phyloP scores from a whole-genome alignment of 2,888 invertebrate species.

The Pammene aurita region DNA sequence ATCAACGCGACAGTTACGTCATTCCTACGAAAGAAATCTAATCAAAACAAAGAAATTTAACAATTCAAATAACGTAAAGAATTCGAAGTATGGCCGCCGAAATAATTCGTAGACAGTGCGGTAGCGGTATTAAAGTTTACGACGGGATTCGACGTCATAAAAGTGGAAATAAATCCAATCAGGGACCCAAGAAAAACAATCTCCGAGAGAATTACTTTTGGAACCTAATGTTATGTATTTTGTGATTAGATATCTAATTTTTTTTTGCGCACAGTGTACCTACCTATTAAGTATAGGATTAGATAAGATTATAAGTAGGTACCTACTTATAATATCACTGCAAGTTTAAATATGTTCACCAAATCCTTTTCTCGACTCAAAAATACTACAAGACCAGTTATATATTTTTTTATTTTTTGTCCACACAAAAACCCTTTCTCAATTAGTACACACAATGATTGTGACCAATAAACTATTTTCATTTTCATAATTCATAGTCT shows the following conservation, averaged over 20 bases:
- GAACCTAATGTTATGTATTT: conserved; percentile 39
- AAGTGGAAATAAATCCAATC: conserved; percentile 80
- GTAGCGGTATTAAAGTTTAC: conserved; percentile 80
- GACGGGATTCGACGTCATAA: conserved; percentile 78
- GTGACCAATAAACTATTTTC: no score
- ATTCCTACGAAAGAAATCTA: background rate
- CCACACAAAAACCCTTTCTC: no score
- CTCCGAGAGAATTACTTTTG: conserved; percentile 66
- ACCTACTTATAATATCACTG: no score
- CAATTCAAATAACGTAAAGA: conserved; percentile 44
- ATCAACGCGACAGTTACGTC: background rate
- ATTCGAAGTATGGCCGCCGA: conserved; percentile 48
- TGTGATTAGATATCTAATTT: conserved; percentile 13
- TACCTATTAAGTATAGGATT: no score
- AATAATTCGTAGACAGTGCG: conserved; percentile 54
- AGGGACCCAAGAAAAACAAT: conserved; percentile 78
- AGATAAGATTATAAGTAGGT: no score
- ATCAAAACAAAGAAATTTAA: conserved; percentile 10
- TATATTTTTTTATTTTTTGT: no score
- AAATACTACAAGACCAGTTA: no score
- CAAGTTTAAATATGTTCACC: no score
- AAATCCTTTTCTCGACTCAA: no score
- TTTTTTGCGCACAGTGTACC: no score
- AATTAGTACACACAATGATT: no score
- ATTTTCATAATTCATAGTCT: no score